Conservation (phyloP, 1,140 invertebrate species). For the Psix sp. region DNA sequence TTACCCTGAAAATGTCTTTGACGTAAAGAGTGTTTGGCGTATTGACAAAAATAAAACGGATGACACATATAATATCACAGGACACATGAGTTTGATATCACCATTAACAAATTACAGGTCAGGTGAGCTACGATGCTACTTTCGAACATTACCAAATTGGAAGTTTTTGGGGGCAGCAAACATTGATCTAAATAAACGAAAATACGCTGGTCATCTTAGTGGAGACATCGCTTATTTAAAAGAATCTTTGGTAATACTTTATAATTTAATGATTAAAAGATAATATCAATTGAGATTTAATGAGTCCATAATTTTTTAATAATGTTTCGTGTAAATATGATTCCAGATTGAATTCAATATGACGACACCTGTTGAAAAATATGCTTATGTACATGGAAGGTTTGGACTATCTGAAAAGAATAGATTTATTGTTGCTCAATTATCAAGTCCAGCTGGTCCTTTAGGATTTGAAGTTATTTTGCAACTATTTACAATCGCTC, state of each 20-base stretch:
- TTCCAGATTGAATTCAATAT: constrained; percentile 79
- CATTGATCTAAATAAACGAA: constrained; percentile 82
- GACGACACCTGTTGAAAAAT: constrained; percentile 83
- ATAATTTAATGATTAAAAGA: background rate
- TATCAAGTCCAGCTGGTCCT: constrained; percentile 81
- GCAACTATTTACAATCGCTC: constrained; percentile 78
- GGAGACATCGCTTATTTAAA: constrained; percentile 68
- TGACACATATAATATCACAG: constrained; percentile 77
- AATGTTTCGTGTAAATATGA: too few species aligned
- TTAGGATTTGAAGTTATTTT: constrained; percentile 81
- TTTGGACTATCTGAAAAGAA: constrained; percentile 84
- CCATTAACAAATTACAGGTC: constrained; percentile 81
- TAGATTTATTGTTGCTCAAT: constrained; percentile 83
- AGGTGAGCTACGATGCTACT: constrained; percentile 81
- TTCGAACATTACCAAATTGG: constrained; percentile 79
- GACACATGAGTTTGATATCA: constrained; percentile 77
- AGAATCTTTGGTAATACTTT: constrained; percentile 66
- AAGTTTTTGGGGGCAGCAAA: constrained; percentile 82
- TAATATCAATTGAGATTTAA: too few species aligned
- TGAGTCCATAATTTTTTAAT: too few species aligned
- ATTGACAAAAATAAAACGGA: constrained; percentile 67
- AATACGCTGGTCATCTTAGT: constrained; percentile 78
- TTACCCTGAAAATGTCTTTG: constrained; percentile 77
- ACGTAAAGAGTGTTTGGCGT: constrained; percentile 79
- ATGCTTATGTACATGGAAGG: constrained; percentile 80